A percentile compares a stretch with the other conserved stretches of the same genome.
phyloP scores from a whole-genome alignment of 2,797 vertebrate genomes.

The Spinibarbus caldwelli region DNA sequence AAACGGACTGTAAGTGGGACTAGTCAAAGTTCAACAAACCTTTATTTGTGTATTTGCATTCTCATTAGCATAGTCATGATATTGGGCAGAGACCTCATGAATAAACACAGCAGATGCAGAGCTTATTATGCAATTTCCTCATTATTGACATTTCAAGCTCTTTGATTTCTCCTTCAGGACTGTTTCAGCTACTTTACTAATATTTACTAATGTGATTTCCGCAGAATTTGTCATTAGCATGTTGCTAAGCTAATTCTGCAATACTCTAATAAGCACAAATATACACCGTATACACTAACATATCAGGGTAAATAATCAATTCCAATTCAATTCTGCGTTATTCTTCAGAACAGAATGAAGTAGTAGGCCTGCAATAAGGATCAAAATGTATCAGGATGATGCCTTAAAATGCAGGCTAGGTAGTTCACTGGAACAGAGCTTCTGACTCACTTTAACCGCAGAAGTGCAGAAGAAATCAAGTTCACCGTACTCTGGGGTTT shows the following conservation, averaged over 20 bases:
- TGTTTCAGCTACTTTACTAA: background rate
- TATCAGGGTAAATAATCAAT: background rate
- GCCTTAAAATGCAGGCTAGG: background rate
- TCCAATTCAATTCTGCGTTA: background rate
- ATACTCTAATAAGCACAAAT: background rate
- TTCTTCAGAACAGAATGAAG: background rate
- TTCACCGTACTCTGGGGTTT: slow-evolving; percentile 52
- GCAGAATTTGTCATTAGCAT: background rate
- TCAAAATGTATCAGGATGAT: background rate
- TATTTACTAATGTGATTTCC: background rate
- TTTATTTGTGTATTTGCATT: slow-evolving; percentile 22
- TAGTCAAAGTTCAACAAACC: slow-evolving; percentile 8
- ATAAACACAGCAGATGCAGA: slow-evolving; percentile 3
- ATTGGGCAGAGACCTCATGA: background rate
- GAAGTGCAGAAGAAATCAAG: slow-evolving; percentile 36
- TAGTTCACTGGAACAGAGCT: slow-evolving; percentile 11
- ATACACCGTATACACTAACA: background rate
- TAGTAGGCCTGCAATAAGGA: background rate
- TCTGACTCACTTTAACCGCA: slow-evolving; percentile 13
- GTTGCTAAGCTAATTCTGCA: background rate
- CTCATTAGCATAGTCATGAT: slow-evolving; percentile 13
- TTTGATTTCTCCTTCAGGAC: background rate
- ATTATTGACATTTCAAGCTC: background rate
- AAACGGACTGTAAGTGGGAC: background rate
- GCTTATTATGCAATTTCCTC: background rate